Base-by-base conservation (phyloP, 2,113 vertebrate genomes). In the Bufo bufo region DNA sequence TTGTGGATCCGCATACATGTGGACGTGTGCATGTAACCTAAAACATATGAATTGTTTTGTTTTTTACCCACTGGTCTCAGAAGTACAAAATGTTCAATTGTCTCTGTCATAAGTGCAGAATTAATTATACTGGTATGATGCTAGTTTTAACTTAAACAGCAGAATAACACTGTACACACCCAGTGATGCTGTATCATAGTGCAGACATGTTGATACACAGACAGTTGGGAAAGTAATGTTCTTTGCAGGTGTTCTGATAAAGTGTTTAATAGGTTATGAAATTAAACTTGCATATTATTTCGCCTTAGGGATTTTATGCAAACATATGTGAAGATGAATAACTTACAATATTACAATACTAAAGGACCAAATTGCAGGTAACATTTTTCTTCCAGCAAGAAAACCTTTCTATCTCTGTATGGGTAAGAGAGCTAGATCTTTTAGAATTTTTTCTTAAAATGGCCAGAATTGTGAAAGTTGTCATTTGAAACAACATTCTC, bases 91-190 rank as follows among this genome's bases (percentile, higher is more conserved):
- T 58, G 77, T 79, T 79, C 77, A 58, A 16, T 52, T 77, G 3
- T 77, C 17, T 52, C 19, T 19, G 16, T n/a, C 17, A 77, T 77
- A 19, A 77, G 20, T 52, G 19, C 8, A 78, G 10, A 6, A 54
- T 23, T 81, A 81, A 81, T 81, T 81, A 61, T 14, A 43, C 0
- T 5, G 23, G 13, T 13, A 80, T 4, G 4, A 16, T 61, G 58
- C 78, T 81, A 81, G 78, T 61, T 81, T 81, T 81, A 81, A 59
- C 78, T 43, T 59, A 81, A 81, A 59, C 78, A 45, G 78, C 78
- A 81, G 43, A 81, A 45, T 61, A 45, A 81, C 19, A 61, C 6
- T 4, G 78, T 45, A 8, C 78, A 81, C 78, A 81, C 78, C 78
- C 78, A 61, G 8, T 17, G 56, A 81, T 61, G 56, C 78, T 61